These are phyloP conservation scores for Nineta flava DNA, from an alignment of 2,888 invertebrate genomes.

Conservation along the genomic window DNA sequence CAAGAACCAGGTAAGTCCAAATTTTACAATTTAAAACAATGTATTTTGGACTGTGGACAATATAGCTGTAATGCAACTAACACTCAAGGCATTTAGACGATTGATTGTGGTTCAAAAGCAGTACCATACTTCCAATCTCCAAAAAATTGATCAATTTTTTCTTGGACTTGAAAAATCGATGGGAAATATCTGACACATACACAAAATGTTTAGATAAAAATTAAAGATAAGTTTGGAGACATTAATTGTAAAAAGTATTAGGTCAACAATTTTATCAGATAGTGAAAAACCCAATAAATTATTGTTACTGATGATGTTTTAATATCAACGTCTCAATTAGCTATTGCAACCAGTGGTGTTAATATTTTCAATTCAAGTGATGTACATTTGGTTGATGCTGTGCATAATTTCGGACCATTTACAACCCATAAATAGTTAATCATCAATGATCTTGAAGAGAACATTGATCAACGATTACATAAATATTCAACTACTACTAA, in stretches of 20 bases:
- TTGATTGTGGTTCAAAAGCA: too few species aligned
- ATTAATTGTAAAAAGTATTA: neutral
- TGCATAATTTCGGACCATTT: conserved; percentile 61
- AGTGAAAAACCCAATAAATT: neutral
- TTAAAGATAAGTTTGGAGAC: too few species aligned
- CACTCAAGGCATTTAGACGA: too few species aligned
- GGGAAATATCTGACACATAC: too few species aligned
- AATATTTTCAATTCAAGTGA: conserved; percentile 37
- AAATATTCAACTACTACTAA: neutral
- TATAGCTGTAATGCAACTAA: too few species aligned
- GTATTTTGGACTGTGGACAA: too few species aligned
- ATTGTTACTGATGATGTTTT: neutral
- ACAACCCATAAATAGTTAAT: conserved; percentile 49
- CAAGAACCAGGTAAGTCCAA: too few species aligned
- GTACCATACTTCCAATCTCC: too few species aligned
- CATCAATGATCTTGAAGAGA: neutral
- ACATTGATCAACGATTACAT: neutral
- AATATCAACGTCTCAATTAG: neutral
- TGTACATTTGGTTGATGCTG: conserved; percentile 61
- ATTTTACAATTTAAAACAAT: too few species aligned
- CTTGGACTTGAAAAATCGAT: too few species aligned
- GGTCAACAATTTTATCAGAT: neutral
- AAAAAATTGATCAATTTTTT: too few species aligned
- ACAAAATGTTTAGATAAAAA: too few species aligned
- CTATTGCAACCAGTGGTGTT: neutral